Conservation (phyloP, 2,797 vertebrate species). For the Cossypha dichroa region DNA sequence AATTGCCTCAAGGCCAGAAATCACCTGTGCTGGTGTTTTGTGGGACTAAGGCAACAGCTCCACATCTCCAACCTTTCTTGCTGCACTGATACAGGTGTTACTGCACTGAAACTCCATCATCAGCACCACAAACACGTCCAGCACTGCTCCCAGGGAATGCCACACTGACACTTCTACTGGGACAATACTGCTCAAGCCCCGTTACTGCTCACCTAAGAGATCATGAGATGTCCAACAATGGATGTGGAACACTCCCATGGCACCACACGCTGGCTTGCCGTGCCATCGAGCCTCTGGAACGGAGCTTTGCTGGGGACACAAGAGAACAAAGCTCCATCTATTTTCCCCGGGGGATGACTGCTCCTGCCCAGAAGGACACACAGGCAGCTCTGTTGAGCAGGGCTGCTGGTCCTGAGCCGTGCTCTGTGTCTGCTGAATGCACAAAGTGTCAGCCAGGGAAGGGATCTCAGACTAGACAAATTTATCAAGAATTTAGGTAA, state of each 20-base stretch:
- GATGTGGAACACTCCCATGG: neutral
- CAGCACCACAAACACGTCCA: neutral
- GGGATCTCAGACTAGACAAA: neutral
- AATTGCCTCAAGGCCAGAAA: neutral
- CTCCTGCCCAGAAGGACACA: neutral
- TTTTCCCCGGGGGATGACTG: neutral
- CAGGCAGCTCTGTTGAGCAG: neutral
- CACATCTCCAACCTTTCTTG: fast-evolving
- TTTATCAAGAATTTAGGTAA: neutral
- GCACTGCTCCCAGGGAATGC: fast-evolving
- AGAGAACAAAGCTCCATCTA: neutral
- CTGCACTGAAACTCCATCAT: neutral
- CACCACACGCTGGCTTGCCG: neutral
- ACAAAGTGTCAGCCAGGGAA: neutral
- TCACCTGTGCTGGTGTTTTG: fast-evolving
- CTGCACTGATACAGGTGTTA: fast-evolving
- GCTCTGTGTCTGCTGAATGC: neutral
- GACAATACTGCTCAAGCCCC: neutral
- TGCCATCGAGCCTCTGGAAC: constrained; percentile 10
- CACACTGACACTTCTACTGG: fast-evolving
- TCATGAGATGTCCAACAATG: neutral
- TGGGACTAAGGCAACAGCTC: neutral
- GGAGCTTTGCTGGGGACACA: neutral
- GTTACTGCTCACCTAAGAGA: neutral
- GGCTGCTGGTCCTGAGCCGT: neutral